Base-by-base conservation (phyloP, 2,113 vertebrate species). In the Cinclus cinclus region DNA sequence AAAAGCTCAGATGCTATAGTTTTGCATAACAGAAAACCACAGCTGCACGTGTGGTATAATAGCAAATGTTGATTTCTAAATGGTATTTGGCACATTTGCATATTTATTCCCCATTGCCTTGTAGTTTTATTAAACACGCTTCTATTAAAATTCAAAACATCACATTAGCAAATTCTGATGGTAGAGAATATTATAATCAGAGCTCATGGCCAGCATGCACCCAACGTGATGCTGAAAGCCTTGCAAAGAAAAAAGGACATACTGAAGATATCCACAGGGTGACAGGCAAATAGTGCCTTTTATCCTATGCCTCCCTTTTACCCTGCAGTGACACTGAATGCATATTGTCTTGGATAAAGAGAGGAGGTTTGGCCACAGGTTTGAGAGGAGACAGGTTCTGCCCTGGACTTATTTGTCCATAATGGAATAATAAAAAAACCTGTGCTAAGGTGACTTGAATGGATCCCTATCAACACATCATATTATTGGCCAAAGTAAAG, bases 1-100 rank as follows among this genome's bases (percentile, higher is more conserved):
- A 83, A 81, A 91, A 92, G 37, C 35, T 96, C 65, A 92, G 83
- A 94, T 78, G 56, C 25, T 83, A 53, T 22, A 87, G 17, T 87
- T 95, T 80, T 87, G 77, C 58, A 8, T 90, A 92, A 78, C 59
- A 87, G 53, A 80, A 89, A 92, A 62, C 82, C 91, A 95, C 71
- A 75, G 49, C 62, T 77, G 35, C 84, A 76, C 2, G 14, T 77
- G 88, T 88, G 44, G 41, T 46, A 28, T 83, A 65, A 90, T 10
- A 70, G 70, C 35, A 89, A 68, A 87, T 64, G n/a, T 24, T 70
- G 42, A 78, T 73, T 83, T 92, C 28, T 75, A 50, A 87, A 94
- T 44, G 35, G 5, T n/a, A 85, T 91, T 94, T 90, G 75, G 33
- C 28, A 8, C 13, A 23, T 92, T 90, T 92, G 46, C 20, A 53